Conservation (phyloP, 2,888 invertebrate genomes). For the Odontothrips loti region DNA sequence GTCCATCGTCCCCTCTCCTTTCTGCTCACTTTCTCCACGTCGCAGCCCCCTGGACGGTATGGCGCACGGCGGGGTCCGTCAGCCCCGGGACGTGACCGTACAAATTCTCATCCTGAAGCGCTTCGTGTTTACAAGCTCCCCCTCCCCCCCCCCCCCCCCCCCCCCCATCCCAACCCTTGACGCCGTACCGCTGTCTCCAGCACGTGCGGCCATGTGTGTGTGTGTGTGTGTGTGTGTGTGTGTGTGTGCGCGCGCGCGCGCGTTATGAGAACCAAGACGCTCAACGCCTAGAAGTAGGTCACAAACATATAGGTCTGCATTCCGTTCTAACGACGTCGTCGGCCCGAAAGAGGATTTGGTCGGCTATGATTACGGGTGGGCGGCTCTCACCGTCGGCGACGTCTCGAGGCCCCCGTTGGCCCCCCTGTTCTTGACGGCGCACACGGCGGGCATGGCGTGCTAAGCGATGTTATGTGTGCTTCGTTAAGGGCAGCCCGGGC, state of each 20-base stretch:
- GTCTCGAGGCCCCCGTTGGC: neutral
- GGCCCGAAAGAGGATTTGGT: too few species aligned
- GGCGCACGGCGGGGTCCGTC: neutral
- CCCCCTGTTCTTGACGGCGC: neutral
- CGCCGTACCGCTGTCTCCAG: too few species aligned
- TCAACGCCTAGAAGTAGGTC: too few species aligned
- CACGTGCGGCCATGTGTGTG: too few species aligned
- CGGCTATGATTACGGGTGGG: too few species aligned
- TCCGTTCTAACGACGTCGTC: too few species aligned
- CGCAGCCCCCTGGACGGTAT: neutral
- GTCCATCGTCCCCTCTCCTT: neutral
- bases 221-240: neutral
- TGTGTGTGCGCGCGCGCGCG: neutral
- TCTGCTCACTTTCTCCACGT: neutral
- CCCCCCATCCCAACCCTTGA: too few species aligned
- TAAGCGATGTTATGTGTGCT: conserved; percentile 7
- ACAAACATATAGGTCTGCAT: too few species aligned
- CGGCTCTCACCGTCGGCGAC: too few species aligned
- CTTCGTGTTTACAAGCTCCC: neutral
- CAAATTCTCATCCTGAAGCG: conserved; percentile 17
- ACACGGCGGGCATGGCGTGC: neutral
- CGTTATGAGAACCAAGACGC: neutral
- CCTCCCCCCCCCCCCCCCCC: neutral
- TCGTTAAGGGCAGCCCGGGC: conserved; percentile 1
- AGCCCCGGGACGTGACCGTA: neutral